Evolutionary conservation across 2,113 vertebrate species (phyloP).

Genomic region (Hippoglossus stenolepis): DNA sequence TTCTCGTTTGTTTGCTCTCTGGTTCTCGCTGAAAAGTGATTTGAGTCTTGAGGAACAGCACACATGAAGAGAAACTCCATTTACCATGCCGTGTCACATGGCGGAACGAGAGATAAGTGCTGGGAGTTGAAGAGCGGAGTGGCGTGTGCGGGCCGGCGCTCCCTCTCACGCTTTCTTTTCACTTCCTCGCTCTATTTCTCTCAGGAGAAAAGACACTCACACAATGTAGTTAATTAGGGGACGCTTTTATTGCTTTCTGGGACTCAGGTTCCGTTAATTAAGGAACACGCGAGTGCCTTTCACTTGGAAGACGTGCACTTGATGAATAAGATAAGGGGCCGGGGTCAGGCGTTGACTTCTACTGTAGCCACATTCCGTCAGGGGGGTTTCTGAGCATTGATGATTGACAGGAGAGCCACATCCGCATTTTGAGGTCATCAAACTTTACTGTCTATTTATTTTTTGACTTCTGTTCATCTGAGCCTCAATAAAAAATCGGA

Average conservation of each 20-base stretch:
- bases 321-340: slow-evolving; percentile 70
- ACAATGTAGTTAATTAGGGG: slow-evolving; percentile 82
- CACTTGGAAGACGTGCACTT: slow-evolving; percentile 55
- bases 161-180: slow-evolving; percentile 26
- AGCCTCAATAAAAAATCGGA: neutral
- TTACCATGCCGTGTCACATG: slow-evolving; percentile 57
- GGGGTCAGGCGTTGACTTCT: slow-evolving; percentile 41
- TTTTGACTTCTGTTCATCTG: slow-evolving; percentile 28
- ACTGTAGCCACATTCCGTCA: slow-evolving; percentile 43
- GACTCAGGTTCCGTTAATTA: slow-evolving; percentile 81
- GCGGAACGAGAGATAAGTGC: slow-evolving; percentile 73
- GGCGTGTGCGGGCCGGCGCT: slow-evolving; percentile 9
- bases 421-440: neutral
- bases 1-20: neutral
- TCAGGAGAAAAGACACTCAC: slow-evolving; percentile 67
- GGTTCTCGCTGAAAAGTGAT: slow-evolving; percentile 56
- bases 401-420: slow-evolving; percentile 7
- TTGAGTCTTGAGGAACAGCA: slow-evolving; percentile 65
- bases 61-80: slow-evolving; percentile 67
- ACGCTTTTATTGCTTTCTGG: slow-evolving; percentile 82
- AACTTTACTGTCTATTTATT: slow-evolving; percentile 8
- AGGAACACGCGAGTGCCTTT: slow-evolving; percentile 77
- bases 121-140: slow-evolving; percentile 64
- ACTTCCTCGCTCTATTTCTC: slow-evolving; percentile 37
- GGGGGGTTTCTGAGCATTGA: neutral